Evolutionary conservation across 2,113 vertebrate genomes (phyloP).

Genomic region (Mormyrus lacerda): DNA sequence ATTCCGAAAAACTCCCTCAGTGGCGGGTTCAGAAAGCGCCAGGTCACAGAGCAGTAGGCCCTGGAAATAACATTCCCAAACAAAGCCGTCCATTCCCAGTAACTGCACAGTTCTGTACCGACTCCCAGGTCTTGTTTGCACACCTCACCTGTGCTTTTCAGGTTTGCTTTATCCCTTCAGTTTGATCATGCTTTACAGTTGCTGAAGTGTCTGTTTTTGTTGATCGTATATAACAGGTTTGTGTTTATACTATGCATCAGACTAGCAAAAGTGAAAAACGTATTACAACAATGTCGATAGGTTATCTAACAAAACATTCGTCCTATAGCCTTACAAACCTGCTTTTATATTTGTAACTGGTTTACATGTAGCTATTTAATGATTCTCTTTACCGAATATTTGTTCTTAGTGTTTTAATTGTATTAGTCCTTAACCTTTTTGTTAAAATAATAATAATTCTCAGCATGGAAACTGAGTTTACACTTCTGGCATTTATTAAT

Average conservation of each 20-base stretch:
- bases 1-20: conserved; percentile 47
- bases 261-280: background rate
- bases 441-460: background rate
- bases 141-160: background rate
- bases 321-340: background rate
- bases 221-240: background rate
- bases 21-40: conserved; percentile 27
- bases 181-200: background rate
- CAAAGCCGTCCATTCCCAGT: background rate
- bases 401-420: background rate
- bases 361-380: background rate
- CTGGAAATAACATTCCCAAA: conserved; percentile 66
- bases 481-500: background rate
- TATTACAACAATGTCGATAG: background rate
- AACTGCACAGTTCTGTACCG: background rate
- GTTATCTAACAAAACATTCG: background rate
- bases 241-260: background rate
- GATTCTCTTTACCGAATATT: background rate
- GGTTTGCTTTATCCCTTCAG: background rate
- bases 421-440: background rate
- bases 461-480: background rate
- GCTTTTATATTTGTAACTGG: background rate
- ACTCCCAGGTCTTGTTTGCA: background rate
- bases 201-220: background rate
- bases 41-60: conserved; percentile 61